These are phyloP conservation scores for Azemiops feae DNA, from an alignment of 2,113 vertebrate species.

Conservation along the genomic window DNA sequence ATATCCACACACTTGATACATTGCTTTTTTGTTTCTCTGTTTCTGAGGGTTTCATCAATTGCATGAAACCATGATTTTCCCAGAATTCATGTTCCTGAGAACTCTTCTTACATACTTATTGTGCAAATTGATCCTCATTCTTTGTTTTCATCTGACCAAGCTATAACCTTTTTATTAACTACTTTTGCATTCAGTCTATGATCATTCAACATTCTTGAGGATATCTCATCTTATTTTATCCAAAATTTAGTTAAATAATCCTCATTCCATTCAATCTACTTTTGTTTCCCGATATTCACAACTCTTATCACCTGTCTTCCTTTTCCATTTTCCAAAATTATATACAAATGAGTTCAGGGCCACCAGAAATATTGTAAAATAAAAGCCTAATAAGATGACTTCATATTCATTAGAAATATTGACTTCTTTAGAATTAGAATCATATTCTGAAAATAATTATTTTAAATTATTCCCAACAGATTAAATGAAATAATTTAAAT, in stretches of 20 bases:
- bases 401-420: not conserved
- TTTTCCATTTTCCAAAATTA: not conserved
- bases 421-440: conserved; percentile 12
- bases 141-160: not conserved
- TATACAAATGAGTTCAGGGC: not conserved
- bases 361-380: not conserved
- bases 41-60: not conserved
- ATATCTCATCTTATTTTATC: not conserved
- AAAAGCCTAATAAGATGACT: not conserved
- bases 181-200: not conserved
- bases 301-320: not conserved
- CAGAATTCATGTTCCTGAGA: not conserved
- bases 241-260: not conserved
- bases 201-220: not conserved
- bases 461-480: not conserved
- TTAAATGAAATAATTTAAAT: conserved; percentile 10
- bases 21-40: not conserved
- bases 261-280: not conserved
- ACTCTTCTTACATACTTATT: not conserved
- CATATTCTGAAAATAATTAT: not conserved
- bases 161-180: not conserved
- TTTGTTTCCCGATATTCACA: not conserved
- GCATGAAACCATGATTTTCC: not conserved
- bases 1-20: not conserved
- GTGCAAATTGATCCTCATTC: not conserved